Conservation (phyloP, 2,888 invertebrate genomes). For the Drosophila anceps region DNA sequence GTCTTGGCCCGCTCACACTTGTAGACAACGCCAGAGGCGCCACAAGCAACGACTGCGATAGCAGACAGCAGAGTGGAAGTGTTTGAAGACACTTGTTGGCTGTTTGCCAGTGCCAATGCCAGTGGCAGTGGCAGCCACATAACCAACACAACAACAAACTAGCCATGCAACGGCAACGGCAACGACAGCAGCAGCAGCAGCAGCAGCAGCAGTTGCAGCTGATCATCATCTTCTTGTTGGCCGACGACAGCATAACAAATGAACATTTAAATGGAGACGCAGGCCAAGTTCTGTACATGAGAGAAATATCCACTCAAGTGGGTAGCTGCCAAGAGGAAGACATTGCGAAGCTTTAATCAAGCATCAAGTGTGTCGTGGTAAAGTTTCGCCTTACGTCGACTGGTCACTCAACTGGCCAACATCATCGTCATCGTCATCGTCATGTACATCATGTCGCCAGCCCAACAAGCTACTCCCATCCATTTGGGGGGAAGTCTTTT, state of each 20-base stretch:
- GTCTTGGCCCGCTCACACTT: constrained; percentile 51
- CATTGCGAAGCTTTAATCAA: constrained; percentile 72
- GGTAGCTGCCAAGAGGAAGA: constrained; percentile 41
- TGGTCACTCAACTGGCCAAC: constrained; percentile 54
- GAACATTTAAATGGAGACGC: constrained; percentile 78
- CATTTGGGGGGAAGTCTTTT: constrained; percentile 48
- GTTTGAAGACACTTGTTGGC: constrained; percentile 80
- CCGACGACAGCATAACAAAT: constrained; percentile 80
- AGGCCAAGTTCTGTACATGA: constrained; percentile 35
- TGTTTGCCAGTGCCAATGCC: constrained; percentile 55
- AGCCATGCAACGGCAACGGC: constrained; percentile 6
- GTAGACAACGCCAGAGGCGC: constrained; percentile 67
- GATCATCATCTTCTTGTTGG: constrained; percentile 42
- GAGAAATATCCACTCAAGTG: constrained; percentile 43
- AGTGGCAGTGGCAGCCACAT: constrained; percentile 54
- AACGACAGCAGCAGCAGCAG: constrained; percentile 39
- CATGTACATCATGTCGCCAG: constrained; percentile 62
- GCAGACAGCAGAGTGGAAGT: constrained; percentile 56
- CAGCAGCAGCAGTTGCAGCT: constrained; percentile 36
- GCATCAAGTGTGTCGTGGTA: constrained; percentile 65
- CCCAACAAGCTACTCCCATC: constrained; percentile 48
- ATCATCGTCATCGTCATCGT: constrained; percentile 49
- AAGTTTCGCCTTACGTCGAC: constrained; percentile 43
- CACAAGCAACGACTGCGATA: constrained; percentile 46
- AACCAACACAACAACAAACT: neutral